Conservation (phyloP, 2,888 invertebrate species). For the Agonum fuliginosum region DNA sequence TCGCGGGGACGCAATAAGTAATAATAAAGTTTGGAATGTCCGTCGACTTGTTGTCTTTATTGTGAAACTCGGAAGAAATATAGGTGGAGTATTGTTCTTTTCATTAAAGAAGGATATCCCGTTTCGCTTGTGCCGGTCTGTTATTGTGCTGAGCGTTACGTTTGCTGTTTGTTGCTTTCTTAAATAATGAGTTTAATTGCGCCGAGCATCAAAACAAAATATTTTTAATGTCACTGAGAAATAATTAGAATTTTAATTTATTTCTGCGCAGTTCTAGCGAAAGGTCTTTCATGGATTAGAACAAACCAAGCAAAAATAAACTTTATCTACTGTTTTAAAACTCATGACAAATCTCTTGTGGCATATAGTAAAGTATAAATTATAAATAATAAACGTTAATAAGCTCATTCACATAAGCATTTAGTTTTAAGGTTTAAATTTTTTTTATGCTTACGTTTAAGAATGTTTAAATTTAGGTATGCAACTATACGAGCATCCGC, state of each 20-base stretch:
- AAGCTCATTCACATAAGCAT: too few species aligned
- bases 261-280: not conserved
- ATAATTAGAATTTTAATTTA: constrained; percentile 24
- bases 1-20: constrained; percentile 61
- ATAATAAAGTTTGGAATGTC: constrained; percentile 63
- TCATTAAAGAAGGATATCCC: constrained; percentile 56
- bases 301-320: not conserved
- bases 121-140: constrained; percentile 17
- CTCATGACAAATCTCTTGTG: not conserved
- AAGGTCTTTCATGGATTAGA: not conserved
- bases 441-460: too few species aligned
- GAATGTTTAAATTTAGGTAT: too few species aligned
- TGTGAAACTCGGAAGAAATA: constrained; percentile 57
- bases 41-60: constrained; percentile 57
- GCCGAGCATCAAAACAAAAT: not conserved
- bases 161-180: constrained; percentile 19
- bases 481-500: too few species aligned
- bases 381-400: too few species aligned
- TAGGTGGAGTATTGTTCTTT: constrained; percentile 58
- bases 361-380: not conserved
- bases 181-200: constrained; percentile 45
- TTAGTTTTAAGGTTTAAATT: too few species aligned
- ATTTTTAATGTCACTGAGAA: constrained; percentile 36
- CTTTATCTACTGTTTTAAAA: not conserved
- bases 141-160: constrained; percentile 24